Conservation (phyloP, 2,888 invertebrate genomes). For the Ectemnius continuus region DNA sequence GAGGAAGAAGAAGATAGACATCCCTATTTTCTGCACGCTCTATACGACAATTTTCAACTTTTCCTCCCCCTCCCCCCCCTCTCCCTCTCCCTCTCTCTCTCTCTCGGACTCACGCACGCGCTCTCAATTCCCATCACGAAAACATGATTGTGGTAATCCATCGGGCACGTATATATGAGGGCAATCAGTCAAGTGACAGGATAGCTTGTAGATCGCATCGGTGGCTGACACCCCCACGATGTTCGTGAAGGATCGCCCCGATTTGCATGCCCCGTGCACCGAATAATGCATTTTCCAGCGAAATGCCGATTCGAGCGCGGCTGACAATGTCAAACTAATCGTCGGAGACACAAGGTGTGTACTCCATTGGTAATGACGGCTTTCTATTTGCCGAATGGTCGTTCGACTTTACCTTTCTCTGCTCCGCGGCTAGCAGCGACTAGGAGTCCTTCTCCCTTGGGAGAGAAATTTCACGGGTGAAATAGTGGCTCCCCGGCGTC, state of each 20-base stretch:
- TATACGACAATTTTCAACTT: constrained; percentile 4
- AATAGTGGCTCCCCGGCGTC: not conserved
- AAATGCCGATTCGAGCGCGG: constrained; percentile 23
- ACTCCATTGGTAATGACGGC: not conserved
- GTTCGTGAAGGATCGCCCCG: constrained; percentile 65
- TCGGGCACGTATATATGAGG: constrained; percentile 67
- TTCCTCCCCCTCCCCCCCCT: not conserved
- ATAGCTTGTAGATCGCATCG: constrained; percentile 64
- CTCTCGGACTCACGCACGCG: not conserved
- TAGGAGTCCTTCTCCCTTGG: not conserved
- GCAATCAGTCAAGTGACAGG: constrained; percentile 68
- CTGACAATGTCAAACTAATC: constrained; percentile 45
- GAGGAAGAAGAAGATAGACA: too few species aligned
- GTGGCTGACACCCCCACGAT: constrained; percentile 40
- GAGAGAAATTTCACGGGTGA: not conserved
- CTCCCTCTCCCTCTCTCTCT: too few species aligned
- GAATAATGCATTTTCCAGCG: constrained; percentile 64
- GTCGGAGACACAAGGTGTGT: not conserved
- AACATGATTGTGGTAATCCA: constrained; percentile 66
- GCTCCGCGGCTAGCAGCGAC: not conserved
- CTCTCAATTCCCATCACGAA: constrained; percentile 68
- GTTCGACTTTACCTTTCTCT: not conserved
- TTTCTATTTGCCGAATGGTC: not conserved
- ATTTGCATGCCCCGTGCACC: constrained; percentile 73
- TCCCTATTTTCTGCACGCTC: too few species aligned